phyloP scores from a whole-genome alignment of 2,797 vertebrate genomes.

The Oreochromis mossambicus region DNA sequence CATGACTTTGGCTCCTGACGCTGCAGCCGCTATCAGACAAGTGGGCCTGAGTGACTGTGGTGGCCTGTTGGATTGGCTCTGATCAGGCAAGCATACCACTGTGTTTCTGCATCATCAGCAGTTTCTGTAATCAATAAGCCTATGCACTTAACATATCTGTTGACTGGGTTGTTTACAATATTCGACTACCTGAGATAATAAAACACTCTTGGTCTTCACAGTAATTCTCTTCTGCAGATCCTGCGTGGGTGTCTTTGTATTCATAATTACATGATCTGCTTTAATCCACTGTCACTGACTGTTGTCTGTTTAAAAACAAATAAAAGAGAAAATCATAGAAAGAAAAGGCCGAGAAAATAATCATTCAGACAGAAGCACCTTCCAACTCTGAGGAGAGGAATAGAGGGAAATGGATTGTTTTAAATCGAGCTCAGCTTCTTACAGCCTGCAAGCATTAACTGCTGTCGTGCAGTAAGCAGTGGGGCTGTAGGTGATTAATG shows the following conservation, averaged over 20 bases:
- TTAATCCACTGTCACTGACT: neutral
- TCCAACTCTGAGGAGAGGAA: neutral
- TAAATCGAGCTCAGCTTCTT: neutral
- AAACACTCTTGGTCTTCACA: slow-evolving; percentile 9
- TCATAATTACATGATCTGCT: neutral
- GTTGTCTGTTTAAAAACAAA: neutral
- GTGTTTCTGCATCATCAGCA: slow-evolving; percentile 7
- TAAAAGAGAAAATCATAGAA: neutral
- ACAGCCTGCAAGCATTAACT: slow-evolving; percentile 12
- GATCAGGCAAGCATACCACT: neutral
- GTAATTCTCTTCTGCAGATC: neutral
- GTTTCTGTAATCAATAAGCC: slow-evolving; percentile 28
- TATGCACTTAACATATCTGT: slow-evolving; percentile 53
- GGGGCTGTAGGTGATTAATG: slow-evolving; percentile 37
- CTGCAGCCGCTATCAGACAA: neutral
- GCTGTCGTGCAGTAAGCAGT: slow-evolving; percentile 29
- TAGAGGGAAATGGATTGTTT: neutral
- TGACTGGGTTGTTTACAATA: slow-evolving; percentile 37
- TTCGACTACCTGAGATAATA: slow-evolving; percentile 12
- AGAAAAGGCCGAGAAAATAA: neutral
- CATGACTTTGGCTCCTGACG: neutral
- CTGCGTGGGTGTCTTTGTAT: slow-evolving; percentile 8
- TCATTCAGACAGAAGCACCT: neutral
- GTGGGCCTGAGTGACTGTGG: neutral
- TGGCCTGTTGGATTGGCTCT: neutral